Percentiles rank a stretch among this genome's conserved stretches.
These are phyloP conservation scores for Alces alces DNA, from an alignment of 2,113 vertebrate species.

Conservation along the genomic window DNA sequence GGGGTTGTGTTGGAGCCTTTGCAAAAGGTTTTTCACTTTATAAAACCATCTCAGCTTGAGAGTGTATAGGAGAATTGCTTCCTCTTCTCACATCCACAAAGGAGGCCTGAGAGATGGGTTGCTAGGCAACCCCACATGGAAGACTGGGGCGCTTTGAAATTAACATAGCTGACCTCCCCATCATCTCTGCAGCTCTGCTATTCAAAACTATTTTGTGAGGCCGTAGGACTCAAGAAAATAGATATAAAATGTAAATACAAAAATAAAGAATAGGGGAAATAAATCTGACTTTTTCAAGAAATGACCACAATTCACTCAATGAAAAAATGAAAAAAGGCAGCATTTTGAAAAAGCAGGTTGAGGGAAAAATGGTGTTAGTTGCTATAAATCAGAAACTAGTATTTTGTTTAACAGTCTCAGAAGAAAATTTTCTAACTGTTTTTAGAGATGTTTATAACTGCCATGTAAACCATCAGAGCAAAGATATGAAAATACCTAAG, in stretches of 20 bases:
- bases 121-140: slow-evolving; percentile 82
- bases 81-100: slow-evolving; percentile 72
- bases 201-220: slow-evolving; percentile 72
- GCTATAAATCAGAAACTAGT: not conserved
- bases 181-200: slow-evolving; percentile 70
- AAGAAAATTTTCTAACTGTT: not conserved
- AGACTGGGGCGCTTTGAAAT: slow-evolving; percentile 80
- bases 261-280: slow-evolving; percentile 59
- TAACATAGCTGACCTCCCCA: slow-evolving; percentile 76
- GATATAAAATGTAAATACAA: slow-evolving; percentile 49
- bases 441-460: slow-evolving; percentile 6
- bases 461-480: not conserved
- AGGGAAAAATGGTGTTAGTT: not conserved
- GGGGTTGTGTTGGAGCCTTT: slow-evolving; percentile 46
- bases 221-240: slow-evolving; percentile 28
- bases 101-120: slow-evolving; percentile 80
- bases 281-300: slow-evolving; percentile 49
- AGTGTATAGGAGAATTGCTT: slow-evolving; percentile 76
- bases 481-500: slow-evolving; percentile 7
- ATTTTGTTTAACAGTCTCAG: slow-evolving; percentile 6
- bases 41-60: slow-evolving; percentile 69
- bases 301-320: slow-evolving; percentile 7
- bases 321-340: slow-evolving; percentile 34
- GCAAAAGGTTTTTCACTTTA: slow-evolving; percentile 54
- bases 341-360: not conserved